Evolutionary conservation across 2,113 vertebrate species (phyloP), one percentile per base, ranked within the genome.

Genomic region (Galemys pyrenaicus): DNA sequence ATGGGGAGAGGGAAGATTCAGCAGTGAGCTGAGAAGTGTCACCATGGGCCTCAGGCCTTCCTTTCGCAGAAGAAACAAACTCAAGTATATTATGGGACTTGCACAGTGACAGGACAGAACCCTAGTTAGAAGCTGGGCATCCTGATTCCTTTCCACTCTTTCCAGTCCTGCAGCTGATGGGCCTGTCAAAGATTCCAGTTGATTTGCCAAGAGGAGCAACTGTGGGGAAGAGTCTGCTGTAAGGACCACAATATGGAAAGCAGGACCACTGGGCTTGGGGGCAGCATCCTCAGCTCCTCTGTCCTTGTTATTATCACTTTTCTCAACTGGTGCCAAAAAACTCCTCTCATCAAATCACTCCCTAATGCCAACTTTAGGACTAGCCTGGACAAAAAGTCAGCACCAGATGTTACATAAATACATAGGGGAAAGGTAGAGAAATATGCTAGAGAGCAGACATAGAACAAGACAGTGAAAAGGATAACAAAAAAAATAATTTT

Each of bases 391-490:
- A 73, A 74, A 75, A 88, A 44, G 28, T 5, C 64, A 89, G 22
- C 60, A 82, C 41, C 6, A 1, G 28, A 22, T 35, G 54, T 44
- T 46, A n/a, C 15, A 16, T 22, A 5, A 51, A 35, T 8, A 54
- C 10, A 35, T 0, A 64, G 17, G 6, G 71, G 68, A 75, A 75
- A 19, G 28, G 9, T 6, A 92, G n/a, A 68, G 60, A 74, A 75
- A 54, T 6, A 22, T 2, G 0, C 11, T 37, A 8, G 9, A 2
- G 49, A 49, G 39, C 46, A 88, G 35, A 2, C 2, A 58, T 0
- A 22, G 30, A 49, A 65, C 32, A 68, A 84, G 30, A 83, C 26
- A 88, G 4, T 58, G 11, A 89, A 84, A 87, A 56, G 6, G 32
- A 17, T 19, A 85, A 81, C 32, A 49, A 77, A 51, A 26, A 88